Evolutionary conservation across 2,113 vertebrate species (phyloP), one percentile per base, ranked within the genome.

Genomic region (Hippocampus zosterae): DNA sequence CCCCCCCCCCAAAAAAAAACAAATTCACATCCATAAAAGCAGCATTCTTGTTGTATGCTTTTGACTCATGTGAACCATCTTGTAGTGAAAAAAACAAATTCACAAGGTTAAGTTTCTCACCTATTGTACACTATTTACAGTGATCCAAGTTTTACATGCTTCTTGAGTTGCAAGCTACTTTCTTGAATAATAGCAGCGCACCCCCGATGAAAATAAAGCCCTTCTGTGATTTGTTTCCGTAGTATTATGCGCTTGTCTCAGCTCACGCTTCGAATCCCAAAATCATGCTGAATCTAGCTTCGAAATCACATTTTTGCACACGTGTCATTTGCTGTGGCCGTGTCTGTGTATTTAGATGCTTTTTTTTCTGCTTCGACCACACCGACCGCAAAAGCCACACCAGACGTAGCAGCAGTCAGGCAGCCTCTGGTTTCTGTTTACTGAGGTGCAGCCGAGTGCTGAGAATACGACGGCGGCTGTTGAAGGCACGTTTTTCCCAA

Each of bases 11-110:
- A 33, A 37, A 37, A 37, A 37, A 6, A 37, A 5, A 5, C 5
- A 5, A 5, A 5, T 37, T 37, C 33, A 37, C 33, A 37, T 37
- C 6, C 33, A 37, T 5, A 37, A 37, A 37, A 37, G 33, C 7
- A 40, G 3, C 60, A 62, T 40, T 62, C 37, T 13, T 41, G 33
- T 9, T 16, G 13, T 4, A 5, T 21, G 23, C 50, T 27, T 1
- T 33, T n/a, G 29, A 23, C 62, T 33, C 11, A 37, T 42, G 15
- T 67, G 57, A 57, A 60, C 81, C 81, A 77, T 78, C 84, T 71
- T 56, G 75, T 79, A 74, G 79, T 25, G 21, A 72, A 40, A 16
- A 16, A 61, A 21, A 72, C 67, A 52, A 15, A 13, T 23, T 53
- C 66, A 68, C 69, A 77, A 41, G 62, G 42, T 69, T 2, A 48